Evolutionary conservation across 2,888 invertebrate species (phyloP), one percentile per base, ranked within the genome.

Genomic region (Acrobasis suavella): DNA sequence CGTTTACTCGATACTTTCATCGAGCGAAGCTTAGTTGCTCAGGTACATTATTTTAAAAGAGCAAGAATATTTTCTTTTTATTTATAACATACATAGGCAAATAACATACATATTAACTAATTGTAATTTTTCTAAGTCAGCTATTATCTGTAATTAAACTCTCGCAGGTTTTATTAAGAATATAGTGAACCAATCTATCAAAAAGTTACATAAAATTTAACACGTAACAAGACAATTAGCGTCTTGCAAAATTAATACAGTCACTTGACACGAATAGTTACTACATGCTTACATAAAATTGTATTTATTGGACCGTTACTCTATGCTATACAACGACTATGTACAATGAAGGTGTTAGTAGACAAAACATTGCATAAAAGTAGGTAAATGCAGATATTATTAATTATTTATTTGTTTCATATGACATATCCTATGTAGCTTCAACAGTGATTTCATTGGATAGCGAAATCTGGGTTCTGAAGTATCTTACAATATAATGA

Each of bases 231-330:
- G 73, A 77, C 77, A 76, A 78, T 81, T 74, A 72, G 62, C 32
- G 69, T 64, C 69, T 78, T 78, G 76, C 73, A 76, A 82, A 82
- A 83, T 78, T 73, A 79, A 80, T 75, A 76, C 72, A 72, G 71
- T 67, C 70, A 70, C 68, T 77, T 77, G 77, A 73, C 77, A 81
- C 79, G 78, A 80, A 76, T 73, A 69, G 75, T 83, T 79, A 80
- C 75, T 81, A 71, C 78, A 76, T 80, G 73, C 63, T 82, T 84
- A 83, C 75, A 74, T 83, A 81, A 83, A 67, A 63, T 64, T 52
- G 46, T 50, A 55, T n/a, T 65, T 64, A 65, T 65, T 67, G 65
- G 64, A 67, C 62, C 62, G 54, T 55, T 60, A 42, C 51, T 32
- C 32, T 17, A 42, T 12, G n/a, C 50, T 50, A 9, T 37, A 50